Conservation (phyloP, 2,888 invertebrate genomes). For the Phania funesta region DNA sequence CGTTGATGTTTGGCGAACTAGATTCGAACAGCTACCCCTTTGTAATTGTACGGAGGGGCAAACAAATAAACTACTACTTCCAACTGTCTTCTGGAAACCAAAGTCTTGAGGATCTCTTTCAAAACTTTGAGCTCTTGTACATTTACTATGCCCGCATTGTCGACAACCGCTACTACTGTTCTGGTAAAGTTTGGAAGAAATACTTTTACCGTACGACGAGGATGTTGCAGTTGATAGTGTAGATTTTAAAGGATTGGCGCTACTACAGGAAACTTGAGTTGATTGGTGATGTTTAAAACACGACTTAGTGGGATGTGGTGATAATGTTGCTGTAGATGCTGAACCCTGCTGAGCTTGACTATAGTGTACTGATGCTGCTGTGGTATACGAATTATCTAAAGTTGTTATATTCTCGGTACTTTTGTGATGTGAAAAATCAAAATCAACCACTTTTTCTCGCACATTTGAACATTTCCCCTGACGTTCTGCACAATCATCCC, state of each 20-base stretch:
- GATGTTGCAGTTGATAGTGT: conserved; percentile 19
- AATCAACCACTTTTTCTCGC: conserved; percentile 80
- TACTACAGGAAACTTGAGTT: conserved; percentile 70
- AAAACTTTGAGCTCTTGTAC: conserved; percentile 77
- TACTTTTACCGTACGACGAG: conserved; percentile 35
- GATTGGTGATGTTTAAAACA: conserved; percentile 79
- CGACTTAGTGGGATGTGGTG: conserved; percentile 76
- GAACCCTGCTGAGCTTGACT: conserved; percentile 63
- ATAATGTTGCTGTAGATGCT: conserved; percentile 42
- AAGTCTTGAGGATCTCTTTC: conserved; percentile 75
- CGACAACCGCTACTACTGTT: conserved; percentile 73
- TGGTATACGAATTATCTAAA: conserved; percentile 68
- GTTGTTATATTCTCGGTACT: conserved; percentile 78
- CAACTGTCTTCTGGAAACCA: conserved; percentile 38
- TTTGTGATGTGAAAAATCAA: conserved; percentile 80
- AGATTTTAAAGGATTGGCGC: conserved; percentile 67
- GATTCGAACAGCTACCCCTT: conserved; percentile 79
- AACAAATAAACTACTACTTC: conserved; percentile 45
- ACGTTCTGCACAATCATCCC: conserved; percentile 78
- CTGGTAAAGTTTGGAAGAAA: conserved; percentile 71
- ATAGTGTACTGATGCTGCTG: conserved; percentile 62
- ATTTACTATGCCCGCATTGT: conserved; percentile 78
- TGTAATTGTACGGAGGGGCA: conserved; percentile 65
- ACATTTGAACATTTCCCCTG: conserved; percentile 71
- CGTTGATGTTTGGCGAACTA: conserved; percentile 76